Conservation (phyloP, 1,140 invertebrate genomes). For the Lineus longissimus region DNA sequence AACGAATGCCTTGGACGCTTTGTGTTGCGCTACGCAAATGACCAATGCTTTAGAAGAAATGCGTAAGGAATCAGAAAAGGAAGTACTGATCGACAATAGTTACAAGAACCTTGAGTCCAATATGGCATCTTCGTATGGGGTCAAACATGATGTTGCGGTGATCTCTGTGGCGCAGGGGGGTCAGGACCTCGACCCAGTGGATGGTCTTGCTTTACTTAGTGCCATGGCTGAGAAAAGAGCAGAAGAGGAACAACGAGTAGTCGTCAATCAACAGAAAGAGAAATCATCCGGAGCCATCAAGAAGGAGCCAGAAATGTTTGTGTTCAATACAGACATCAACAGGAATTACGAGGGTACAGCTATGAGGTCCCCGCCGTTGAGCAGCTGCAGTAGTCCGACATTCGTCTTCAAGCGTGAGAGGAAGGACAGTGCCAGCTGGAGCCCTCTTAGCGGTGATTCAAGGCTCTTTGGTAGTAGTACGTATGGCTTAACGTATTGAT, state of each 20-base stretch:
- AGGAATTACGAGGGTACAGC: constrained; percentile 6
- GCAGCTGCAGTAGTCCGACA: neutral
- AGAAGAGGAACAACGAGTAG: constrained; percentile 77
- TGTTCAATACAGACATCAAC: constrained; percentile 27
- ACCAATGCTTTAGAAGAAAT: neutral
- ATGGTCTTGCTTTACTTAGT: constrained; percentile 68
- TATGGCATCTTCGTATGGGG: neutral
- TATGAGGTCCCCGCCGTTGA: constrained; percentile 8
- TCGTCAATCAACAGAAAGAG: neutral
- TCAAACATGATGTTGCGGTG: neutral
- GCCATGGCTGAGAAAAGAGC: constrained; percentile 79
- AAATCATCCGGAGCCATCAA: constrained; percentile 13
- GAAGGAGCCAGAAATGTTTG: constrained; percentile 15
- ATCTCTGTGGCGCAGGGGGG: neutral
- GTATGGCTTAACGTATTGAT: too few species aligned
- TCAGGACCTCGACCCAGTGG: neutral
- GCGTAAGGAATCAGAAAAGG: neutral
- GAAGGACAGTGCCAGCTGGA: constrained; percentile 33
- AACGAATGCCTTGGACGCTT: neutral
- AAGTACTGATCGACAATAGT: neutral
- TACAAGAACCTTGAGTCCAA: constrained; percentile 2
- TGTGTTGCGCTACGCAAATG: neutral
- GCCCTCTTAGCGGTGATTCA: too few species aligned
- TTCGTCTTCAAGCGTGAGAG: constrained; percentile 22
- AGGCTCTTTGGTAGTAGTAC: too few species aligned